A percentile compares a stretch with the other conserved stretches of the same genome.
These are phyloP conservation scores for Saguinus midas DNA, from an alignment of 2,113 vertebrate species.

Conservation along the genomic window DNA sequence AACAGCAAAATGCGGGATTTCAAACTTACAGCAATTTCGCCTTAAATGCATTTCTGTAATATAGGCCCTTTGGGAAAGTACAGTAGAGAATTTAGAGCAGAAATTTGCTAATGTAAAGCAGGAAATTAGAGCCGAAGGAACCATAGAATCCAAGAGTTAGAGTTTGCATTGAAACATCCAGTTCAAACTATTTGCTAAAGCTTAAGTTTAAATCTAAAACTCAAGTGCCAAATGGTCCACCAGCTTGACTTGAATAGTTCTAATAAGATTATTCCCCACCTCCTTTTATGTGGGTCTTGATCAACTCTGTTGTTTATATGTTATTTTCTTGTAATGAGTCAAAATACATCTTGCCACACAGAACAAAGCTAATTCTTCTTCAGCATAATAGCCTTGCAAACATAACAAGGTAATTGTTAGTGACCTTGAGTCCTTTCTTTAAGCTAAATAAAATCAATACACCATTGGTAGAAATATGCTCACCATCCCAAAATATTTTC, in stretches of 20 bases:
- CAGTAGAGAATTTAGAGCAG: not conserved
- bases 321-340: not conserved
- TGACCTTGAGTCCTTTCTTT: slow-evolving; percentile 26
- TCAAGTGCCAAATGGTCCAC: not conserved
- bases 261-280: not conserved
- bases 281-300: not conserved
- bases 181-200: not conserved
- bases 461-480: not conserved
- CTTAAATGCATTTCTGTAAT: not conserved
- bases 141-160: not conserved
- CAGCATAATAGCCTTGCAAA: not conserved
- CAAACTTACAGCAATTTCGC: not conserved
- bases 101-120: not conserved
- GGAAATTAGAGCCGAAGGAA: not conserved
- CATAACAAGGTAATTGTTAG: not conserved
- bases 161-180: not conserved
- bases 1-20: not conserved
- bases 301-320: not conserved
- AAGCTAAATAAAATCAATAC: slow-evolving; percentile 14
- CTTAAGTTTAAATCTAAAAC: not conserved
- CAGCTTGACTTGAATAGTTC: not conserved
- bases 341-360: not conserved
- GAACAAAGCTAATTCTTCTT: slow-evolving; percentile 31
- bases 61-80: not conserved
- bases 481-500: not conserved